Base-by-base conservation (phyloP, 2,113 vertebrate species). In the Cardinalis cardinalis region DNA sequence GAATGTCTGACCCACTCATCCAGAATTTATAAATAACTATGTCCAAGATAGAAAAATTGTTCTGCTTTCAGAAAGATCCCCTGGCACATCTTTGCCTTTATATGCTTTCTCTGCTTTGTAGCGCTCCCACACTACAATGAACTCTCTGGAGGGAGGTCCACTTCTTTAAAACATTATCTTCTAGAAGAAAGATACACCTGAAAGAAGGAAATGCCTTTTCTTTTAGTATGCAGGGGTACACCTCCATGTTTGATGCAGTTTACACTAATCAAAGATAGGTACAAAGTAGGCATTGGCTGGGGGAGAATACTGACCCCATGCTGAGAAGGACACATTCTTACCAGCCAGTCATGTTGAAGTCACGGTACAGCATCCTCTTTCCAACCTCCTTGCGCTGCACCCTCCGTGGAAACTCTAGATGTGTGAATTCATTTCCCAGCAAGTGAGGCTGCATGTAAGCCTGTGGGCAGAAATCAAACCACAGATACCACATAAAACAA, bases 271-370 rank as follows among this genome's bases (percentile, higher is more conserved):
- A 55, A 74, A 80, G n/a, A 73, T 21, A 84, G 2, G 1, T 24
- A 32, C 4, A 25, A 25, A 46, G 44, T 49, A 55, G 59, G 26
- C 61, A 53, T 2, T 19, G 18, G 0, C 0, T 40, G 13, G 16
- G 16, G 14, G 5, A 84, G 51, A 76, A 23, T 41, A 53, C 36
- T 18, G 44, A 82, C 1, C 8, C 55, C 76, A 28, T 51, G 14
- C 41, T 15, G 49, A 24, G 72, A 38, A 84, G 58, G 65, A 73
- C 48, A 16, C 20, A 23, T 56, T 94, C 98, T 97, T 96, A 99
- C 99, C 99, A 99, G 95, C 99, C 99, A 59, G 97, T 99, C 99
- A 99, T 99, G 93, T 98, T 99, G 96, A 99, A 99, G 96, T 99
- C 99, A 85, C 99, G 97, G 98, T 99, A 99, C 80, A 99, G 98